phyloP scores from a whole-genome alignment of 1,140 invertebrate genomes.

The Lepidotrigona ventralis region DNA sequence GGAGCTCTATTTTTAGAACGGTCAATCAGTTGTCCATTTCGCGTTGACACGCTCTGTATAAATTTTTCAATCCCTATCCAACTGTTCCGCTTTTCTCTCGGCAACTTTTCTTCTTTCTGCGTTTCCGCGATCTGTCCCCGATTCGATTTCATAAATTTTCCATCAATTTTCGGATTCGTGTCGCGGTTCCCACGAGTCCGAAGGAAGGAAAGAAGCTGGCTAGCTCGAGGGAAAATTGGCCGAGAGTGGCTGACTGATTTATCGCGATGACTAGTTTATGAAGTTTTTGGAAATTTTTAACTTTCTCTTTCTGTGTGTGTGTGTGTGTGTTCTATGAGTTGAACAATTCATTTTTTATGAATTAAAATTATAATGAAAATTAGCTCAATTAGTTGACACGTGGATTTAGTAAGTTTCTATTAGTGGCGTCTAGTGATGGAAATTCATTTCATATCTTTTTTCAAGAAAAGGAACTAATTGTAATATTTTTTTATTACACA shows the following conservation, averaged over 20 bases:
- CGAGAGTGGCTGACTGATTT: not conserved
- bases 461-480: too few species aligned
- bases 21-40: not conserved
- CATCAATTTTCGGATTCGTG: not conserved
- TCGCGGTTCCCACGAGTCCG: too few species aligned
- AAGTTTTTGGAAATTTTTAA: not conserved
- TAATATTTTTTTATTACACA: too few species aligned
- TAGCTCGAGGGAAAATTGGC: not conserved
- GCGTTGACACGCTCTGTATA: not conserved
- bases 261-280: not conserved
- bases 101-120: not conserved
- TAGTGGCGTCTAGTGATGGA: too few species aligned
- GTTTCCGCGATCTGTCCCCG: not conserved
- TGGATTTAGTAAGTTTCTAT: too few species aligned
- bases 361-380: too few species aligned
- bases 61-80: not conserved
- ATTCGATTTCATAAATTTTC: not conserved
- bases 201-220: not conserved
- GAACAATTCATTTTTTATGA: too few species aligned
- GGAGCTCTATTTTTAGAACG: constrained; percentile 1
- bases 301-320: too few species aligned
- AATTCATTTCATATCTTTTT: too few species aligned
- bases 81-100: not conserved
- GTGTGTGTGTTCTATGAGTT: too few species aligned
- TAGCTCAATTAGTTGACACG: too few species aligned